Percentiles rank a stretch among this genome's conserved stretches.
phyloP scores from a whole-genome alignment of 2,797 vertebrate genomes.

The Erethizon dorsatum region DNA sequence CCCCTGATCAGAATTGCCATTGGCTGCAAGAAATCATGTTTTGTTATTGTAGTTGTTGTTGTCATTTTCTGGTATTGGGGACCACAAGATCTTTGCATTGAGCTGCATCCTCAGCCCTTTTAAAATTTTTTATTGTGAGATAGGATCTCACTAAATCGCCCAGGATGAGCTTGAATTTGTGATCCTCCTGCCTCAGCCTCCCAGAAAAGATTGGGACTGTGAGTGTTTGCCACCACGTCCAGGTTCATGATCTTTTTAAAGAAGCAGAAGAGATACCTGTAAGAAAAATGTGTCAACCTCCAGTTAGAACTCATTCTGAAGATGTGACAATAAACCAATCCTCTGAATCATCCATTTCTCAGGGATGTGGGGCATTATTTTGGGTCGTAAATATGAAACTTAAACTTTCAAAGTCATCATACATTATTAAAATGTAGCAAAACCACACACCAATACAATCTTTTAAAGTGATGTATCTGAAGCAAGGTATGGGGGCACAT shows the following conservation, averaged over 20 bases:
- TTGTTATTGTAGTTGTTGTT: neutral
- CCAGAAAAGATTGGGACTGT: neutral
- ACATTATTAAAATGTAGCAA: slow-evolving; percentile 49
- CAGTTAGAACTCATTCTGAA: neutral
- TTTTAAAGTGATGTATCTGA: slow-evolving; percentile 36
- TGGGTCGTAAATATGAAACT: neutral
- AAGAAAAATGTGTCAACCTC: neutral
- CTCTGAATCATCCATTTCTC: slow-evolving; percentile 9
- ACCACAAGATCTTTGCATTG: neutral
- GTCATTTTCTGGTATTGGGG: neutral
- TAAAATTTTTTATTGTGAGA: neutral
- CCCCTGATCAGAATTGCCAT: neutral
- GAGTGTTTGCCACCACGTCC: neutral
- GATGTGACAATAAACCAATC: neutral
- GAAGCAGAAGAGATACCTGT: neutral
- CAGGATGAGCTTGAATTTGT: neutral
- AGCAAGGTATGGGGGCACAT: no score
- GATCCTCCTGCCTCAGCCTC: neutral
- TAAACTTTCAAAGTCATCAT: slow-evolving; percentile 51
- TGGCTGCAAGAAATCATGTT: neutral
- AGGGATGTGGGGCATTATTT: neutral
- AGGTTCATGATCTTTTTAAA: slow-evolving; percentile 6
- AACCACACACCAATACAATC: neutral
- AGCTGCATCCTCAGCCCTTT: neutral
- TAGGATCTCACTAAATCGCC: neutral